These are phyloP conservation scores for Patella depressa DNA, from an alignment of 2,888 invertebrate species.

Conservation along the genomic window DNA sequence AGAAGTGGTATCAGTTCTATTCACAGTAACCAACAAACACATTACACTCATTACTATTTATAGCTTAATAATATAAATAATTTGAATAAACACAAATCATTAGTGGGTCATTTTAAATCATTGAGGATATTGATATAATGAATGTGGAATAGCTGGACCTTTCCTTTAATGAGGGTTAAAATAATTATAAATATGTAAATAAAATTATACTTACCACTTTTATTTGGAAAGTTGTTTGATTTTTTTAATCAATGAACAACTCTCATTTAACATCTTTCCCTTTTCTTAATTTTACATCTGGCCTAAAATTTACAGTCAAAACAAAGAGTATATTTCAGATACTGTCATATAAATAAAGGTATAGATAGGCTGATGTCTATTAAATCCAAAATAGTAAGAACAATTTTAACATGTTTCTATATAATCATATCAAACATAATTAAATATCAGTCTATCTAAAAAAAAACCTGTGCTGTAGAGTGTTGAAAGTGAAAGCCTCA, in stretches of 20 bases:
- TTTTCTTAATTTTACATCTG: slow-evolving; percentile 57
- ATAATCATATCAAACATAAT: too few species aligned
- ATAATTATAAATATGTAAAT: too few species aligned
- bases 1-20: too few species aligned
- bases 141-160: too few species aligned
- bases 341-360: background rate
- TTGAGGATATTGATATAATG: too few species aligned
- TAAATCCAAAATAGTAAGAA: background rate
- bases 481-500: background rate
- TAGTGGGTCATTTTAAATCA: too few species aligned
- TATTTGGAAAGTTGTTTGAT: too few species aligned
- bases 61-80: too few species aligned
- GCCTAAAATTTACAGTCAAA: slow-evolving; percentile 42
- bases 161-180: too few species aligned
- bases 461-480: background rate
- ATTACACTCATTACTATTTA: too few species aligned
- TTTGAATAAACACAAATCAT: too few species aligned
- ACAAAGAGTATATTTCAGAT: slow-evolving; percentile 14
- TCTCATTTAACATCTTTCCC: slow-evolving; percentile 50
- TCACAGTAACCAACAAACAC: too few species aligned
- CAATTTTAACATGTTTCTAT: background rate
- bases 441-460: background rate
- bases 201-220: slow-evolving; percentile 6
- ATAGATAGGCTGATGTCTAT: background rate
- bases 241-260: background rate